These are phyloP conservation scores for Masnerella sp. DNA, from an alignment of 2,888 invertebrate genomes.

Conservation along the genomic window DNA sequence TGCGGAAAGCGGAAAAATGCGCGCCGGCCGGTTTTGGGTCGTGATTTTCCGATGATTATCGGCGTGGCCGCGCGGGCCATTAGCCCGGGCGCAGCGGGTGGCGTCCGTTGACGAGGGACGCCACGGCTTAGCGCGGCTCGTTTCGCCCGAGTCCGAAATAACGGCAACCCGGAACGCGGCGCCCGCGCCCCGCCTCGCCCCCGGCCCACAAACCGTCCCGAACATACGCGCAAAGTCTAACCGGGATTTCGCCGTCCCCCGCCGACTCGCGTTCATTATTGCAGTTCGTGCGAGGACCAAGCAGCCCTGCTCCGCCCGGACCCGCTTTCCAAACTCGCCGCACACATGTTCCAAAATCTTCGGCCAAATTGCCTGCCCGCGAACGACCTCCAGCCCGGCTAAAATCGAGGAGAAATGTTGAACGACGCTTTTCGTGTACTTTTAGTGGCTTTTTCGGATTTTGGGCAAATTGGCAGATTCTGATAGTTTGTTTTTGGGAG, in stretches of 20 bases:
- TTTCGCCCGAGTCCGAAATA: slow-evolving; percentile 33
- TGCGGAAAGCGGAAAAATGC: slow-evolving; percentile 34
- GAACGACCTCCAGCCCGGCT: neutral
- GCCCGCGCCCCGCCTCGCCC: slow-evolving; percentile 14
- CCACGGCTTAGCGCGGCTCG: slow-evolving; percentile 37
- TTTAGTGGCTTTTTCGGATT: too few species aligned
- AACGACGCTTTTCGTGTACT: too few species aligned
- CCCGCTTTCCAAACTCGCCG: slow-evolving; percentile 23
- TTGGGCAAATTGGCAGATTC: too few species aligned
- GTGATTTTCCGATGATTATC: slow-evolving; percentile 43
- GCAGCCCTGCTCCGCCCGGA: slow-evolving; percentile 1
- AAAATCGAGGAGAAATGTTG: too few species aligned
- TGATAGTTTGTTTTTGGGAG: too few species aligned
- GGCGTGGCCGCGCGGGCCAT: slow-evolving; percentile 51
- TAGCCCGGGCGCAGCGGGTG: slow-evolving; percentile 61
- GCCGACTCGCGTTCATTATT: slow-evolving; percentile 50
- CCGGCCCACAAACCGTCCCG: slow-evolving; percentile 40
- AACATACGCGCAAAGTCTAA: slow-evolving; percentile 53
- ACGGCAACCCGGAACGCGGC: slow-evolving; percentile 43
- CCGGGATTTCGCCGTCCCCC: slow-evolving; percentile 20
- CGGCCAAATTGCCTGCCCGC: too few species aligned
- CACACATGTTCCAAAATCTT: slow-evolving; percentile 12
- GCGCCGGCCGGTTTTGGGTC: neutral
- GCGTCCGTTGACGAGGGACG: slow-evolving; percentile 37
- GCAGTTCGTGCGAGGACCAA: slow-evolving; percentile 13